Base-by-base conservation (phyloP, 2,797 vertebrate species). In the Xiphorhynchus erythropygius region DNA sequence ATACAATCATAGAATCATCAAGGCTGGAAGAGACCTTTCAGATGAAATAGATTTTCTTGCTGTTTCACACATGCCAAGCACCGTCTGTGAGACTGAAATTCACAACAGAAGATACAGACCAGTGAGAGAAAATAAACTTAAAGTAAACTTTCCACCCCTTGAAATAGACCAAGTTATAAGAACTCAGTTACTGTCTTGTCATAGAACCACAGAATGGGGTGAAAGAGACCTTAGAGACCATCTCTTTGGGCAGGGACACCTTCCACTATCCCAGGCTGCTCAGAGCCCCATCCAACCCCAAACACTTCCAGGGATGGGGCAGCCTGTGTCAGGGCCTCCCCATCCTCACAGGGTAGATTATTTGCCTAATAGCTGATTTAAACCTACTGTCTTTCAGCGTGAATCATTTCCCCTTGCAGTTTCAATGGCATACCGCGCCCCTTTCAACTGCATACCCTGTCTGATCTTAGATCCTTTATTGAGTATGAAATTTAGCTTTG, bases 391-490 rank as follows among this genome's bases (percentile, higher is more conserved):
- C 35, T 39, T 39, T 28, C 18, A 19, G 17, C 19, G 37, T 28
- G 25, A 60, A 39, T 10, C 25, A 39, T 28, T 60, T 60, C 35
- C 57, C 27, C 12, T 39, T 14, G 25, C 57, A 39, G 35, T 39
- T 60, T 60, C 57, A 60, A 5, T 39, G 57, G 35, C 18, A 60
- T 7, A 28, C 35, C 12, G 18, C 3, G 18, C 18, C 8, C 35
- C 35, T 60, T 59, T 28, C 16, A 13, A 6, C 35, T 18, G 35
- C 35, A 28, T 19, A 17, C 4, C 2, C 3, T 2, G 7, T 53
- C 32, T 6, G 3, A 39, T 47, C 46, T 17, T 21, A 18, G 11
- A 0, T 5, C 59, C 14, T 27, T 24, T 15, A n/a, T 1, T 27
- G 16, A 57, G 9, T 33, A 53, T 9, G 60, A 68, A 41, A 41